Base-by-base conservation (phyloP, 2,113 vertebrate species). In the Suncus etruscus region DNA sequence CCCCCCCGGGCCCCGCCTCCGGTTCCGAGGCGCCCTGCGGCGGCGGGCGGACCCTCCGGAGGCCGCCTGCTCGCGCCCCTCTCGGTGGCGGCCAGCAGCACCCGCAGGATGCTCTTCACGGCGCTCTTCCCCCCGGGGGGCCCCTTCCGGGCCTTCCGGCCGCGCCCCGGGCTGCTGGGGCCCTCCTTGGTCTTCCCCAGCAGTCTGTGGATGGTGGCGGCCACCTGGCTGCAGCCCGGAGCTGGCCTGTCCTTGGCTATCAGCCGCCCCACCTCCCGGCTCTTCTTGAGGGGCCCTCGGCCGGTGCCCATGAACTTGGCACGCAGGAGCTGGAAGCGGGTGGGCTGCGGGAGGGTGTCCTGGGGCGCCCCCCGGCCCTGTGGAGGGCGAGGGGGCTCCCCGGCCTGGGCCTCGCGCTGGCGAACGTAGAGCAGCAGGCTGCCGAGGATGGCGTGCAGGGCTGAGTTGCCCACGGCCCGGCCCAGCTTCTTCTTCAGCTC, bases 241-340 rank as follows among this genome's bases (percentile, higher is more conserved):
- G 93, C 95, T 50, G 94, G 91, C 72, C 93, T 98, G 88, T 98
- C 98, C 91, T 96, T 97, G 91, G 96, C 95, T 66, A 97, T 96
- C 85, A 99, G 96, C 85, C 96, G 96, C 68, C 99, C 99, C 0
- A 99, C 99, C 77, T 99, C 98, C 92, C 98, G 97, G 69, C 98
- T 97, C 90, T 97, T 98, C 86, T 97, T 98, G 76, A 97, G 96
- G 0, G 97, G 96, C 94, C 98, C 98, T 0, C 98, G 98, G n/a
- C 97, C 98, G 14, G 83, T 89, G 80, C 98, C 98, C 93, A 97
- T 96, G 96, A 99, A 99, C 96, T 98, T 99, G 86, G 98, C 98
- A 72, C 98, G 97, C 72, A 99, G 96, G 69, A 99, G 98, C 96
- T 99, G 98, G 96, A 99, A 99, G 88, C 98, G 97, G 0, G 98